phyloP scores from a whole-genome alignment of 2,888 invertebrate genomes.

The Cotesia congregata region DNA sequence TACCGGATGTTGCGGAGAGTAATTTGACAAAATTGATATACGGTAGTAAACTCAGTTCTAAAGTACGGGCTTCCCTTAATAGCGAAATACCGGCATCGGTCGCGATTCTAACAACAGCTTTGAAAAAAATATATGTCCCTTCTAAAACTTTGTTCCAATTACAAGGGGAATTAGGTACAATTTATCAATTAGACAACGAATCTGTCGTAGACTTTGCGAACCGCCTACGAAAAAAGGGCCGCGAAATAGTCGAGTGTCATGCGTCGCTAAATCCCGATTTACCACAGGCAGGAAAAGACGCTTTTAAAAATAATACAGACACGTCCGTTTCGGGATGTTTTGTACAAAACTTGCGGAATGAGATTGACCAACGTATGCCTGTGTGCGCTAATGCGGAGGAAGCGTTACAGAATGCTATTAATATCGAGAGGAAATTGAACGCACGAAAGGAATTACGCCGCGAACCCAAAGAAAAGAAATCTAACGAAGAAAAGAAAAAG shows the following conservation, averaged over 20 bases:
- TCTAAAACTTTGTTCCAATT: slow-evolving; percentile 11
- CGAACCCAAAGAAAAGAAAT: background rate
- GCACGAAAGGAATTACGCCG: slow-evolving; percentile 5
- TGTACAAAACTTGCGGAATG: background rate
- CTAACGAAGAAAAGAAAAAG: background rate
- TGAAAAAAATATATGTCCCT: slow-evolving; percentile 12
- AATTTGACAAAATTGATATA: slow-evolving; percentile 76
- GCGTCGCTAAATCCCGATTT: background rate
- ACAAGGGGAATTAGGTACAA: slow-evolving; percentile 17
- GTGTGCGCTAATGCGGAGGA: background rate
- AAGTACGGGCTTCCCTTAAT: background rate
- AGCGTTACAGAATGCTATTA: slow-evolving; percentile 4
- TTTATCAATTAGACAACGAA: slow-evolving; percentile 23
- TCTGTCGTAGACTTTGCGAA: slow-evolving; percentile 4
- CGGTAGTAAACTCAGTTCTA: background rate
- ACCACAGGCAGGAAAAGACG: background rate
- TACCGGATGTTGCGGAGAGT: slow-evolving; percentile 91
- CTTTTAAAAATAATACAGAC: background rate
- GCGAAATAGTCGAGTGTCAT: slow-evolving; percentile 21
- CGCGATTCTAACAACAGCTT: background rate
- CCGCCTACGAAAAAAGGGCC: slow-evolving; percentile 6
- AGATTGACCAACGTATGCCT: slow-evolving; percentile 27
- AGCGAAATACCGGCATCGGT: background rate
- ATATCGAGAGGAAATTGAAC: slow-evolving; percentile 12
- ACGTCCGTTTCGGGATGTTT: background rate